Conservation (phyloP, 2,888 invertebrate species). For the Zygogramma bicolorata region DNA sequence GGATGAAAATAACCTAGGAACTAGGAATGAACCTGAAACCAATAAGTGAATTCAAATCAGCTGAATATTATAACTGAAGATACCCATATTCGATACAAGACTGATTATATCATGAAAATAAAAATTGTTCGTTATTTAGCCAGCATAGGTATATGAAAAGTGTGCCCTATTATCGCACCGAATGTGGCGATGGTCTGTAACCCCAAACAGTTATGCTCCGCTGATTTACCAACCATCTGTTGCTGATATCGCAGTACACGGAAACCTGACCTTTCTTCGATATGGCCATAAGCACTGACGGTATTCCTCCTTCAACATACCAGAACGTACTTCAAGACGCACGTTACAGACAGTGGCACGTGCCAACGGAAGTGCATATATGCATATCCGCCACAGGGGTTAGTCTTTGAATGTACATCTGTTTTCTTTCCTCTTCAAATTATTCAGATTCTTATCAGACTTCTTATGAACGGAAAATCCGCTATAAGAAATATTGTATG, state of each 20-base stretch:
- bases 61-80: too few relatives aligned
- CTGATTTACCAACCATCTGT: slow-evolving; percentile 51
- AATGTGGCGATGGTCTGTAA: slow-evolving; percentile 13
- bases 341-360: slow-evolving; percentile 52
- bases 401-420: slow-evolving; percentile 8
- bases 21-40: too few relatives aligned
- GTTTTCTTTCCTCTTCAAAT: neutral
- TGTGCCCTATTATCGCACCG: slow-evolving; percentile 10
- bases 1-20: too few relatives aligned
- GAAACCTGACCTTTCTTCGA: slow-evolving; percentile 6
- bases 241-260: slow-evolving; percentile 34
- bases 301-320: slow-evolving; percentile 1
- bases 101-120: neutral
- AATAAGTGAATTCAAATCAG: too few relatives aligned
- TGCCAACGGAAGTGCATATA: slow-evolving; percentile 56
- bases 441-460: neutral
- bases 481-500: neutral
- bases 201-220: slow-evolving; percentile 40
- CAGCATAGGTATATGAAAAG: slow-evolving; percentile 1
- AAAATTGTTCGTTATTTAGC: neutral
- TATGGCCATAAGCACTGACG: slow-evolving; percentile 10
- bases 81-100: neutral
- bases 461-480: neutral
- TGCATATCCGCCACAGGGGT: slow-evolving; percentile 26
- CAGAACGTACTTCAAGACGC: slow-evolving; percentile 37